A percentile compares a stretch with the other conserved stretches of the same genome.
Conservation (phyloP, 2,888 invertebrate species). For the Nycteola revayana region DNA sequence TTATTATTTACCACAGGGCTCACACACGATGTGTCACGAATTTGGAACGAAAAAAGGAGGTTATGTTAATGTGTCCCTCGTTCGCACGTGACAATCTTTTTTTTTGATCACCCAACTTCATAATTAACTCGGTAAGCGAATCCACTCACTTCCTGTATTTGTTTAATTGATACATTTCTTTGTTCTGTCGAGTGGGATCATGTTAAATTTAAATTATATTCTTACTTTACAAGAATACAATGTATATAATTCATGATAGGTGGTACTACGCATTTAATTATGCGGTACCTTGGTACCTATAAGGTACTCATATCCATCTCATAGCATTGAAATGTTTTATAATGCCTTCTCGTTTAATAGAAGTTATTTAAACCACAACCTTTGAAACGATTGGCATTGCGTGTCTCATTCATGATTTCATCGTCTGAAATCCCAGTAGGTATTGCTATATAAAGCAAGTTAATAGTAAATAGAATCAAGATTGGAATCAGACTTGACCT, state of each 20-base stretch:
- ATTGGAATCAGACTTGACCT: conserved; percentile 62
- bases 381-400: conserved; percentile 9
- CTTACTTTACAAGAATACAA: too few relatives aligned
- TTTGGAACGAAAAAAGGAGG: conserved; percentile 69
- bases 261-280: too few relatives aligned
- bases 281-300: too few relatives aligned
- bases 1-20: conserved; percentile 78
- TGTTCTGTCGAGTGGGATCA: conserved; percentile 23
- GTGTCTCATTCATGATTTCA: conserved; percentile 18
- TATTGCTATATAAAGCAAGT: conserved; percentile 26
- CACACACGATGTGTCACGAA: conserved; percentile 81
- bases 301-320: too few relatives aligned
- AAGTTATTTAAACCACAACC: neutral
- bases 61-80: conserved; percentile 70
- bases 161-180: conserved; percentile 32
- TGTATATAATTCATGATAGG: too few relatives aligned
- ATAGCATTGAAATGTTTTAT: too few relatives aligned
- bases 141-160: conserved; percentile 37
- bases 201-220: conserved; percentile 15
- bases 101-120: conserved; percentile 50
- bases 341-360: neutral
- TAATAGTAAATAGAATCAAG: conserved; percentile 46
- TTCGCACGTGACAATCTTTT: conserved; percentile 68
- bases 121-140: conserved; percentile 41
- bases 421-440: conserved; percentile 29